These are phyloP conservation scores for Poecilia velifera DNA, from an alignment of 2,797 vertebrate species.

Conservation along the genomic window DNA sequence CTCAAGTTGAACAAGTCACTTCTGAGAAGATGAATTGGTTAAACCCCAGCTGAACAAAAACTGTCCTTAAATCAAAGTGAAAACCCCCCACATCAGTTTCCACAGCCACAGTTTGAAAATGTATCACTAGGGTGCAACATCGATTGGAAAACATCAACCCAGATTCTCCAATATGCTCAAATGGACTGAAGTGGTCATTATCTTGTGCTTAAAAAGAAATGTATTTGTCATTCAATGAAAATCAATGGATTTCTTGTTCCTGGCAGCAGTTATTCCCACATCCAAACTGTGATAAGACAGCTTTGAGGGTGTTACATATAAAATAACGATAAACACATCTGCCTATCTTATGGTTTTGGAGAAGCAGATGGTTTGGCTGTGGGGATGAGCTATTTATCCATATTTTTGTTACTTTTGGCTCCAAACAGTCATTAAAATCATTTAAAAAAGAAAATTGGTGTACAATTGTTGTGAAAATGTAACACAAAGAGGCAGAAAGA, in stretches of 20 bases:
- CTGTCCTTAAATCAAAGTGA: neutral
- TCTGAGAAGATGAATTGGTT: neutral
- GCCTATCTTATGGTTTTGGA: neutral
- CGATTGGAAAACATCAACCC: neutral
- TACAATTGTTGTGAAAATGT: neutral
- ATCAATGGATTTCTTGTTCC: neutral
- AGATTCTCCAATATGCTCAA: neutral
- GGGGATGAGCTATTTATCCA: neutral
- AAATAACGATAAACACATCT: neutral
- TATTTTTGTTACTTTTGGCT: neutral
- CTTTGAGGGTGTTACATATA: neutral
- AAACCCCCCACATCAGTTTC: neutral
- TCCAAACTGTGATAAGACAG: neutral
- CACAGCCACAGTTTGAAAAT: neutral
- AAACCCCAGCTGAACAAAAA: neutral
- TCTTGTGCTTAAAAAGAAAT: neutral
- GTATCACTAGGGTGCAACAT: neutral
- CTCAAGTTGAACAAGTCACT: neutral
- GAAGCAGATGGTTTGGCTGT: neutral
- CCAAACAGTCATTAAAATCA: neutral
- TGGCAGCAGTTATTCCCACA: neutral
- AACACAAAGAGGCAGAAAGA: neutral
- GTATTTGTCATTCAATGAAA: neutral
- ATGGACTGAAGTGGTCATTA: neutral
- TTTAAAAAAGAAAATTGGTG: neutral